phyloP scores from a whole-genome alignment of 1,140 invertebrate genomes.

The Platyscapa corneri region DNA sequence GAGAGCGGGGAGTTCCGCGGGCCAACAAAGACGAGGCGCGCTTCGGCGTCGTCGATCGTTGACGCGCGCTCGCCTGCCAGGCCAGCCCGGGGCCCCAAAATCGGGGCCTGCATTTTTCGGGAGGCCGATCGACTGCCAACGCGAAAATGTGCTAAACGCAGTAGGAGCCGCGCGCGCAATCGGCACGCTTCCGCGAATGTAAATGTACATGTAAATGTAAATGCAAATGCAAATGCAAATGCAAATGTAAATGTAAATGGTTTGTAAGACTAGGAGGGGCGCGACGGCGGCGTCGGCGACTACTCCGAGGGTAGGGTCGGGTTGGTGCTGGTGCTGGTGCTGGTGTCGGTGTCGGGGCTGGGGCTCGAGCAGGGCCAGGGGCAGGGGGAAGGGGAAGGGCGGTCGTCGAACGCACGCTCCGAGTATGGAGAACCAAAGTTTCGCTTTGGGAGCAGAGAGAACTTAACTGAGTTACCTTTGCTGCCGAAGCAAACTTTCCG shows the following conservation, averaged over 20 bases:
- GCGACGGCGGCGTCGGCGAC: conserved; percentile 9
- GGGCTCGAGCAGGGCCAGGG: no score
- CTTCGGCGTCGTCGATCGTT: no score
- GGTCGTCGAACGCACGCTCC: conserved; percentile 39
- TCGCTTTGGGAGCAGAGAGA: conserved; percentile 66
- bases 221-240: conserved; percentile 20
- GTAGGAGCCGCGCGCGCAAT: background rate
- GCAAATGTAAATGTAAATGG: conserved; percentile 48
- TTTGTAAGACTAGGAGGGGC: conserved; percentile 22
- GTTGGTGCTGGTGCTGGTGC: no score
- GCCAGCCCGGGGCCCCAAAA: no score
- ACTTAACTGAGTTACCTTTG: conserved; percentile 75
- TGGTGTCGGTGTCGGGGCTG: no score
- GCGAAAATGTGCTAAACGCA: background rate
- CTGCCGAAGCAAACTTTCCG: conserved; percentile 73
- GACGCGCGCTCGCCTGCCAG: no score
- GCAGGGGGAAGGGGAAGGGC: conserved; percentile 47
- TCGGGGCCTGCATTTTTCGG: background rate
- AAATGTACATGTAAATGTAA: conserved; percentile 8
- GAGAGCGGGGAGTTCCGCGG: background rate
- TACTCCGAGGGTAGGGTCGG: conserved; percentile 51
- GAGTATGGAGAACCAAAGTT: conserved; percentile 65
- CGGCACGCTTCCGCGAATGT: conserved; percentile 32
- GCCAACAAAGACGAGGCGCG: background rate
- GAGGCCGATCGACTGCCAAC: background rate